phyloP scores from a whole-genome alignment of 30 jellyfish, hydroid and myxozoan genomes.

The Haliclystus octoradiatus region DNA sequence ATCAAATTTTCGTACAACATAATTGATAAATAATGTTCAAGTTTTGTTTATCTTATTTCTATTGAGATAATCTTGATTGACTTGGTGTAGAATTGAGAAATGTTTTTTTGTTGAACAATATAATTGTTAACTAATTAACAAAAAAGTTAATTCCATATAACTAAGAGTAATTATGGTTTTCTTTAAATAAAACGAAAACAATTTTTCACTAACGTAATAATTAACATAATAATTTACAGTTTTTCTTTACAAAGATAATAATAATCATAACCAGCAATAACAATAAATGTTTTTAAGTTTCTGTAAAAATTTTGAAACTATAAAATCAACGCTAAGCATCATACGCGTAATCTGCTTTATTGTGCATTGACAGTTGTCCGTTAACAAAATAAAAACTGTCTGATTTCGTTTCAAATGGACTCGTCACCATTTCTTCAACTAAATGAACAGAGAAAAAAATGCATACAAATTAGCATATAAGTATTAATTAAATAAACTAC shows the following conservation, averaged over 20 bases:
- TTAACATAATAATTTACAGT: background rate
- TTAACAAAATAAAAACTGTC: slow-evolving; percentile 95
- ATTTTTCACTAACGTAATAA: background rate
- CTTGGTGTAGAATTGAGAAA: no score
- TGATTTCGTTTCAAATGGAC: slow-evolving; percentile 87
- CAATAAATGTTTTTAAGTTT: background rate
- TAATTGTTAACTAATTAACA: no score
- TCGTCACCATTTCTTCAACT: slow-evolving; percentile 77
- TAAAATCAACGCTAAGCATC: slow-evolving; percentile 38
- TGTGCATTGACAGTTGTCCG: slow-evolving; percentile 85
- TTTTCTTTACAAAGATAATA: background rate
- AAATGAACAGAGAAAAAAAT: slow-evolving; percentile 9
- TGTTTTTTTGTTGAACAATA: no score
- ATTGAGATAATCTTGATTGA: no score
- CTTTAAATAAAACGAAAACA: no score
- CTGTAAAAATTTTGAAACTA: background rate
- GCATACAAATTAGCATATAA: background rate
- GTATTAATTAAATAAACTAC: background rate
- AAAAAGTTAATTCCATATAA: no score
- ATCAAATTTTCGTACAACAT: no score
- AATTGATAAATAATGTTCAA: no score
- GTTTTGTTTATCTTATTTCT: no score
- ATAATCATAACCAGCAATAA: background rate
- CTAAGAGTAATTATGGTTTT: no score
- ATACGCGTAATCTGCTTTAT: slow-evolving; percentile 96